Conservation (phyloP, 92 coral and sea anemone species). For the Porites lobata region DNA sequence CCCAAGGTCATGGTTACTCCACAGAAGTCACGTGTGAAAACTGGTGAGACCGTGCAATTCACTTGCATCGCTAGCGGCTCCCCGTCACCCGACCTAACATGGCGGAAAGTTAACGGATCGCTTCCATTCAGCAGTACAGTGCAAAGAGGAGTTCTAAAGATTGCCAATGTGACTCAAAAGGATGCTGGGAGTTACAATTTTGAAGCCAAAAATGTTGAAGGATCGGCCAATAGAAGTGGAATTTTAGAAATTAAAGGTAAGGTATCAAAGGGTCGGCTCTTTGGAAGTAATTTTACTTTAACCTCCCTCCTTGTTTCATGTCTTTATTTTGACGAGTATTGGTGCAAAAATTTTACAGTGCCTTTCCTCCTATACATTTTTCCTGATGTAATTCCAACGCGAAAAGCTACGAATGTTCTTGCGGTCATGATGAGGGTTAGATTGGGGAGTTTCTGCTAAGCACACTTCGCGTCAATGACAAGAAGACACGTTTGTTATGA, state of each 20-base stretch:
- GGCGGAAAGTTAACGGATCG: slow-evolving; percentile 83
- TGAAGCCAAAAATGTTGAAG: slow-evolving; percentile 79
- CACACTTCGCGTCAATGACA: neutral
- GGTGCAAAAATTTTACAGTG: too few species aligned
- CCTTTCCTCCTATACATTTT: too few species aligned
- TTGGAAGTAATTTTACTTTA: neutral
- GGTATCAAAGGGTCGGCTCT: neutral
- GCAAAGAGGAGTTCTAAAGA: slow-evolving; percentile 70
- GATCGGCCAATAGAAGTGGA: slow-evolving; percentile 74
- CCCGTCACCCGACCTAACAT: slow-evolving; percentile 82
- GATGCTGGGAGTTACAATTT: slow-evolving; percentile 88
- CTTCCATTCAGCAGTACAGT: slow-evolving; percentile 73
- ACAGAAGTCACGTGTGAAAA: slow-evolving; percentile 65
- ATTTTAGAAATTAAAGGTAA: slow-evolving; percentile 67
- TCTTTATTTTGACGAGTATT: neutral
- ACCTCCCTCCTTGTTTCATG: neutral
- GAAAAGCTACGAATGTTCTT: too few species aligned
- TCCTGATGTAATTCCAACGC: too few species aligned
- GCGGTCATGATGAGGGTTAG: too few species aligned
- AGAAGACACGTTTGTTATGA: neutral
- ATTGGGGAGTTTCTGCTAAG: neutral
- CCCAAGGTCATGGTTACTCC: slow-evolving; percentile 88
- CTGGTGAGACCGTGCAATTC: slow-evolving; percentile 87
- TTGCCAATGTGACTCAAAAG: slow-evolving; percentile 65
- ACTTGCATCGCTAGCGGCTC: slow-evolving; percentile 91